These are phyloP conservation scores for Dascillus cervinus DNA, from an alignment of 2,888 invertebrate species.

Conservation along the genomic window DNA sequence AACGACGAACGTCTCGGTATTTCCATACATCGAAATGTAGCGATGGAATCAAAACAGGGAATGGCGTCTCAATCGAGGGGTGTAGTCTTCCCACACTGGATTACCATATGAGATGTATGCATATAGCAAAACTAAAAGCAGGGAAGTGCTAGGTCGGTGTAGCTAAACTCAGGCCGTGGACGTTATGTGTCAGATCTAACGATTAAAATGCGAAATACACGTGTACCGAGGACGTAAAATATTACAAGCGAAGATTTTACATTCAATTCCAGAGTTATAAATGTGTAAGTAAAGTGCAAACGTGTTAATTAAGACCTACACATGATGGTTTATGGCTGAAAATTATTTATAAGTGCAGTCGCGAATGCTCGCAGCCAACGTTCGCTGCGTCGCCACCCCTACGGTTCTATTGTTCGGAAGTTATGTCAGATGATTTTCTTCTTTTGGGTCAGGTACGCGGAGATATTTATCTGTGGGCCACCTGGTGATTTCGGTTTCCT, in stretches of 20 bases:
- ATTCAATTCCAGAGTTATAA: constrained; percentile 31
- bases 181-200: constrained; percentile 28
- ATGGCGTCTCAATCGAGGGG: constrained; percentile 19
- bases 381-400: too few relatives aligned
- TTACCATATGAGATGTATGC: constrained; percentile 28
- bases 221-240: constrained; percentile 32
- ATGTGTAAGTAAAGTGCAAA: constrained; percentile 27
- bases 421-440: too few relatives aligned
- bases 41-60: constrained; percentile 16
- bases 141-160: constrained; percentile 28
- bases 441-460: too few relatives aligned
- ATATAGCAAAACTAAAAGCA: constrained; percentile 20
- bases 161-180: constrained; percentile 19
- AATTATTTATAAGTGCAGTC: constrained; percentile 11
- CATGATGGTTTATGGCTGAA: constrained; percentile 18
- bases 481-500: too few relatives aligned
- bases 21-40: constrained; percentile 22
- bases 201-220: constrained; percentile 34
- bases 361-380: background rate
- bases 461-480: too few relatives aligned
- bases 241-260: constrained; percentile 29
- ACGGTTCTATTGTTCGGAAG: too few relatives aligned
- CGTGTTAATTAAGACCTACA: constrained; percentile 34
- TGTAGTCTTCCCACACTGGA: constrained; percentile 30
- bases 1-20: background rate